Evolutionary conservation across 2,797 vertebrate species (phyloP).

Genomic region (Garrulus glandarius): DNA sequence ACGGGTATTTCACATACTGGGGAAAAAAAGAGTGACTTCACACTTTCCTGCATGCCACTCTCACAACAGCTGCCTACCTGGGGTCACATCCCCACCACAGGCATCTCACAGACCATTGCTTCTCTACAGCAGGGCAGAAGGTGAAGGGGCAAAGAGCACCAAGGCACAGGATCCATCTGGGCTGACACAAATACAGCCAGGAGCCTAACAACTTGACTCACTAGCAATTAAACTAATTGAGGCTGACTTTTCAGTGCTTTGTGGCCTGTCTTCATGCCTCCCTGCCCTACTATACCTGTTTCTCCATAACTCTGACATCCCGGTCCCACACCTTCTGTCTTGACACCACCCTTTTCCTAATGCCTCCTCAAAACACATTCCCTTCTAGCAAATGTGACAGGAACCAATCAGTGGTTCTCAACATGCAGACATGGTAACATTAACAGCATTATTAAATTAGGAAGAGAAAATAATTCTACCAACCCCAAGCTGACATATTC

Average conservation of each 20-base stretch:
- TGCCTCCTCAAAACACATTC: neutral
- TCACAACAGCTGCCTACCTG: neutral
- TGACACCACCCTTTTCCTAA: neutral
- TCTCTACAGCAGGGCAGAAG: neutral
- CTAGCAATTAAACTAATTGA: neutral
- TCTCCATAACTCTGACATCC: neutral
- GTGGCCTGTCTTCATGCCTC: neutral
- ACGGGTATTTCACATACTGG: neutral
- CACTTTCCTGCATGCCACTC: neutral
- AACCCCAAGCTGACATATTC: neutral
- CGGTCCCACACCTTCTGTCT: neutral
- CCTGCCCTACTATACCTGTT: neutral
- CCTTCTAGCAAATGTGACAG: neutral
- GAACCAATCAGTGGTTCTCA: neutral
- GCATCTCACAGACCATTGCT: accelerated
- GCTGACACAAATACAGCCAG: neutral
- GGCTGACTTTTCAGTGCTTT: neutral
- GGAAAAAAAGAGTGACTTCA: neutral
- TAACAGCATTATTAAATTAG: neutral
- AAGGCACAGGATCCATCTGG: neutral
- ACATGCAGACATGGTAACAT: neutral
- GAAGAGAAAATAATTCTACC: neutral
- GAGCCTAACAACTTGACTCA: neutral
- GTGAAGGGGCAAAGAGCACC: neutral
- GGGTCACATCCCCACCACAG: accelerated